Evolutionary conservation across 2,797 vertebrate genomes (phyloP), one percentile per base, ranked within the genome.

Genomic region (Oryzias sinensis): DNA sequence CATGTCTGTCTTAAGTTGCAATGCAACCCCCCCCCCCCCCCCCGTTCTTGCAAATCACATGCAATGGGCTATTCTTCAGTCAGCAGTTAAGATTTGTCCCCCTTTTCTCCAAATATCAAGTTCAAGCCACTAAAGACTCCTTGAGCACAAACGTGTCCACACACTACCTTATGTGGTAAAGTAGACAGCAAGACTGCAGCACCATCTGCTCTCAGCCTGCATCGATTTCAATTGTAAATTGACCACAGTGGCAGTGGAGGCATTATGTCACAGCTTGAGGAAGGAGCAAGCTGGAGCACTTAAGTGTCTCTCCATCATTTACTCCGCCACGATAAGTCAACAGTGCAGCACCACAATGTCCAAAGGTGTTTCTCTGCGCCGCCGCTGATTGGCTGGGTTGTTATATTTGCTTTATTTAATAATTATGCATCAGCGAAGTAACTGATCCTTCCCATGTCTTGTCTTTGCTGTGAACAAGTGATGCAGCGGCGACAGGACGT

Each of bases 311-410:
- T 33, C 68, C 68, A 56, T 82, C 76, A 65, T 63, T 66, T 66
- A 62, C 63, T 57, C 50, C 57, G 29, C 11, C 64, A 68, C 58
- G 54, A 57, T 54, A 81, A 80, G 70, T 81, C 59, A 13, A 53
- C 42, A 15, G 6, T 42, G 47, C 37, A 46, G 58, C 62, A 59
- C 18, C 42, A 48, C 48, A 54, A 63, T 58, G 59, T 68, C 75
- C 72, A 68, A 76, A 56, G 81, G 62, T 62, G 65, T 70, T 65
- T 59, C 69, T 64, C 42, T 70, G 56, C 67, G 68, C 72, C 43
- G 45, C 17, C 56, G 77, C 84, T 87, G 87, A 87, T 87, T 87
- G 87, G 85, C 80, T 82, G 78, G 9, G 11, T 47, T 51, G 0
- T 65, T 68, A 18, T 43, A 8, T 47, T 53, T 64, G 33, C 9